A percentile compares a stretch with the other conserved stretches of the same genome.
These are phyloP conservation scores for Callithrix jacchus DNA, from an alignment of 2,113 vertebrate species.

Conservation along the genomic window DNA sequence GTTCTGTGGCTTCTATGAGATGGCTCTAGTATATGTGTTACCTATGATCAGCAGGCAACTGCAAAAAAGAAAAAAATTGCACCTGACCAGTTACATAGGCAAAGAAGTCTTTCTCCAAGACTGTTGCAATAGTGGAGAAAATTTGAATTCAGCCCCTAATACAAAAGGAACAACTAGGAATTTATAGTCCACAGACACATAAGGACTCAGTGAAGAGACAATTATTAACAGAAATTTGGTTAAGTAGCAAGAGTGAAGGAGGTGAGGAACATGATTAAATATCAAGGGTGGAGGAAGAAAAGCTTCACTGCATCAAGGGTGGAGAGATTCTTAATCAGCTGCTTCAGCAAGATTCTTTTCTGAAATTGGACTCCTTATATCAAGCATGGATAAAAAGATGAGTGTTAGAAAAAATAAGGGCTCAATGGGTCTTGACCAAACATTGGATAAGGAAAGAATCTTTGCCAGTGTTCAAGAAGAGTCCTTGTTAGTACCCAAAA, in stretches of 20 bases:
- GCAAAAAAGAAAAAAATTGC: not conserved
- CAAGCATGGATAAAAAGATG: not conserved
- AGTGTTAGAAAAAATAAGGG: not conserved
- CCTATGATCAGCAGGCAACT: not conserved
- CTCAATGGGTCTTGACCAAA: not conserved
- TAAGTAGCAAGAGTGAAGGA: not conserved
- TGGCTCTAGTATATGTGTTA: not conserved
- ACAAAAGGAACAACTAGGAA: not conserved
- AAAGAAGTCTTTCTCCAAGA: not conserved
- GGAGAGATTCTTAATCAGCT: not conserved
- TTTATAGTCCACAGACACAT: not conserved
- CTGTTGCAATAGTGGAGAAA: not conserved
- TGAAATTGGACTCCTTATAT: not conserved
- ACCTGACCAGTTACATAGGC: not conserved
- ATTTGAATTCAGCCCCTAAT: not conserved
- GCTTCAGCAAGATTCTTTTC: not conserved
- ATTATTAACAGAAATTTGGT: not conserved
- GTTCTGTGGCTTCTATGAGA: not conserved
- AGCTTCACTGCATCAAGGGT: not conserved
- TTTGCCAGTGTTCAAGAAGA: not conserved
- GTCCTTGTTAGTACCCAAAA: not conserved
- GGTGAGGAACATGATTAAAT: not conserved
- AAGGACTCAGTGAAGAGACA: not conserved
- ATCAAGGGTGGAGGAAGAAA: not conserved
- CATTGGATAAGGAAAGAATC: not conserved